Evolutionary conservation across 2,888 invertebrate species (phyloP), one percentile per base, ranked within the genome.

Genomic region (Macrosiphum euphorbiae): DNA sequence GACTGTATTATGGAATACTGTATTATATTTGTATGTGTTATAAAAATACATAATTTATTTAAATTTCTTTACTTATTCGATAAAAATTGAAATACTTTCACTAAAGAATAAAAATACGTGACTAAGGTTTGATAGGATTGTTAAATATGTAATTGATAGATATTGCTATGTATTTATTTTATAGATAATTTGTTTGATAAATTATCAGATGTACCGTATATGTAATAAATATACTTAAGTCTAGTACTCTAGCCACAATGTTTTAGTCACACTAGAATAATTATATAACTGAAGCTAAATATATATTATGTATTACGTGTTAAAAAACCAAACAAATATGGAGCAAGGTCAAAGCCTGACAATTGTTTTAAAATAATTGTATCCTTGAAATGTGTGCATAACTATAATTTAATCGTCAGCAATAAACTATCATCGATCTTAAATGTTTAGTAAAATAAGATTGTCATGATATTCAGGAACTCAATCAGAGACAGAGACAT

Each of bases 341-440:
- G 61, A 90, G 90, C 90, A 90, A 90, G 90, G 90, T 90, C 41
- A 90, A 67, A 67, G n/a, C 61, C 47, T 47, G 67, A 47, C 90
- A 67, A 90, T 90, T 90, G 90, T 90, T 61, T 90, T 90, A 67
- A 47, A 67, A 47, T 44, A 35, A 78, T 78, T 47, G 4, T 47
- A 90, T 90, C 67, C 90, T 90, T 90, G 90, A 67, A 67, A 61
- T 47, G 67, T 11, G 20, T 0, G 3, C 35, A 78, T 3, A 78
- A 20, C 35, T 20, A 35, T 35, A 78, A 78, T 78, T 78, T 78
- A 78, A 58, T 78, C 35, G 20, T 35, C 35, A 35, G 20, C 35
- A 35, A 78, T 78, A 35, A 35, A 78, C 35, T 20, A 78, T 3
- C 78, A 35, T 78, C 35, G 78, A 78, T 35, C 20, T 35, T 78